Evolutionary conservation across 2,888 invertebrate species (phyloP).

Genomic region (Gasteruption jaculator): DNA sequence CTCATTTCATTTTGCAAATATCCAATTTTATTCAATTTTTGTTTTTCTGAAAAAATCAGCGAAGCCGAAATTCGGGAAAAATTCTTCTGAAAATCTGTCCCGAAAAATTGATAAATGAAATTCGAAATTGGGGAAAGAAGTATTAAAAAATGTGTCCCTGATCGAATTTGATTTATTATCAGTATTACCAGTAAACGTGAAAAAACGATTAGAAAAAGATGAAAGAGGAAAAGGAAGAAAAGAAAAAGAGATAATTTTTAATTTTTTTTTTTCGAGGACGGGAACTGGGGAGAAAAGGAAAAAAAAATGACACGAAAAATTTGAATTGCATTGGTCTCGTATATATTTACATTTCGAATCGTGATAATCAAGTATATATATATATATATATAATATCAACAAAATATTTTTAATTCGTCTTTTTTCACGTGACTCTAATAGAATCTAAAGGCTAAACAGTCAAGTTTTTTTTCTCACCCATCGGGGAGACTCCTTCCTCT

Average conservation of each 20-base stretch:
- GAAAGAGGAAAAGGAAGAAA: too few relatives aligned
- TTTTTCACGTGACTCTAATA: slow-evolving; percentile 35
- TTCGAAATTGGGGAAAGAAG: too few relatives aligned
- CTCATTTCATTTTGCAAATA: not conserved
- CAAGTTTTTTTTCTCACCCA: too few relatives aligned
- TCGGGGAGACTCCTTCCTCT: too few relatives aligned
- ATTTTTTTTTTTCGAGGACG: not conserved
- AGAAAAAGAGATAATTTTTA: not conserved
- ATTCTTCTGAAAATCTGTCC: too few relatives aligned
- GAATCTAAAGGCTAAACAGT: slow-evolving; percentile 41
- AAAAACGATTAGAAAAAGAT: not conserved
- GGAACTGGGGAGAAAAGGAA: not conserved
- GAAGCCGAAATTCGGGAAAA: too few relatives aligned
- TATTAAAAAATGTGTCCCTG: too few relatives aligned
- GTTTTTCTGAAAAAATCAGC: not conserved
- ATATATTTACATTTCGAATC: slow-evolving; percentile 41
- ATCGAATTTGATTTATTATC: too few relatives aligned
- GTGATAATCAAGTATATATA: slow-evolving; percentile 35
- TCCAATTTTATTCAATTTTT: not conserved
- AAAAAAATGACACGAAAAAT: slow-evolving; percentile 1
- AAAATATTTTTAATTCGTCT: slow-evolving; percentile 35
- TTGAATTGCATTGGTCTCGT: slow-evolving; percentile 29
- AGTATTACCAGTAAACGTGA: too few relatives aligned
- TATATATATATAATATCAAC: slow-evolving; percentile 36
- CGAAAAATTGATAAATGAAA: too few relatives aligned